phyloP scores from a whole-genome alignment of 2,113 vertebrate genomes.

The Charina bottae region DNA sequence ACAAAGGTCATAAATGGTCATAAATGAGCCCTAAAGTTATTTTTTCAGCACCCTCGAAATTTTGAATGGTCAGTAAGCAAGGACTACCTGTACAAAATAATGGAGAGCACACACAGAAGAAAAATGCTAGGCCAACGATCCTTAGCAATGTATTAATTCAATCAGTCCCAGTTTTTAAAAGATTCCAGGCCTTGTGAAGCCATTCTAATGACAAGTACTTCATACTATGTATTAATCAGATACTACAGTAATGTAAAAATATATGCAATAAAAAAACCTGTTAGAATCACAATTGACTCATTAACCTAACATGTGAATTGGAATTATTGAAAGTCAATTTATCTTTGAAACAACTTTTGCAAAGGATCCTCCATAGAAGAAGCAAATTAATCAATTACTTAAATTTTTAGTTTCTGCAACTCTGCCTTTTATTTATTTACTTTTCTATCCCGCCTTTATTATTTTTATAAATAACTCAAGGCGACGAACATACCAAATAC shows the following conservation, averaged over 20 bases:
- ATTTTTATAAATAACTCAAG: no score
- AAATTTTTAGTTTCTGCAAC: neutral
- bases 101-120: neutral
- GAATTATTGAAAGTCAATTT: neutral
- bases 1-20: neutral
- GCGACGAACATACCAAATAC: no score
- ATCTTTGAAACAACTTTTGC: neutral
- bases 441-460: no score
- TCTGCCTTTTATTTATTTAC: no score
- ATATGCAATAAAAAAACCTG: neutral
- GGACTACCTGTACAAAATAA: neutral
- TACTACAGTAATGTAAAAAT: no score
- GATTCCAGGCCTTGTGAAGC: neutral
- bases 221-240: neutral
- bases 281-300: neutral
- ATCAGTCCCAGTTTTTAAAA: neutral
- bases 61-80: neutral
- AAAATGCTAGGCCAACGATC: neutral
- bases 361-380: neutral
- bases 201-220: neutral
- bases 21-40: neutral
- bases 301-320: neutral
- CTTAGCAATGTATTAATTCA: neutral
- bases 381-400: neutral
- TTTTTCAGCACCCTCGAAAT: neutral